phyloP scores from a whole-genome alignment of 2,113 vertebrate genomes.

The Petrocephalus zakoni region DNA sequence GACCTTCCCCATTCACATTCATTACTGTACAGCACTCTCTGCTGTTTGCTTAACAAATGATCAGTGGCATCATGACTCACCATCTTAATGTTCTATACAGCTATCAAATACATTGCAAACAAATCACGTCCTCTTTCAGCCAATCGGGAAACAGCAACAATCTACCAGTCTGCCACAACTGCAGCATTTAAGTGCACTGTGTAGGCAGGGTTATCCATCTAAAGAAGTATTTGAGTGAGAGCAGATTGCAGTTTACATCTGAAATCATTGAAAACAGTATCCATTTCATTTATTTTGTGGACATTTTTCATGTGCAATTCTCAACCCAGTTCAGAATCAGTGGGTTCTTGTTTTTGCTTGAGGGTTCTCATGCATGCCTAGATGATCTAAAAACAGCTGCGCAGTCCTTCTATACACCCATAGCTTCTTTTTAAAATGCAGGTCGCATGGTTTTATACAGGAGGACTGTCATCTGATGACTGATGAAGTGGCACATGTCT shows the following conservation, averaged over 20 bases:
- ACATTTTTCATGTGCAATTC: not conserved
- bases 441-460: not conserved
- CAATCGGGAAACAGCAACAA: not conserved
- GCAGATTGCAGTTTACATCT: not conserved
- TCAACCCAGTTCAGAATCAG: not conserved
- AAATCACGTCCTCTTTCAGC: not conserved
- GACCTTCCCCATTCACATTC: not conserved
- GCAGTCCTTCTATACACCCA: not conserved
- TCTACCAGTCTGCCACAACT: not conserved
- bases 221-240: not conserved
- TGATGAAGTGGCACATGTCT: not conserved
- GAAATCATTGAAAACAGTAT: not conserved
- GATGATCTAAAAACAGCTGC: not conserved
- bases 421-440: not conserved
- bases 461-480: not conserved
- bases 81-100: not conserved
- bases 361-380: not conserved
- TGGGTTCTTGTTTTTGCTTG: not conserved
- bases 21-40: not conserved
- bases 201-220: not conserved
- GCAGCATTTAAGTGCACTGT: not conserved
- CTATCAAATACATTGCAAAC: not conserved
- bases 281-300: not conserved
- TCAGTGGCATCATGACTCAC: conserved; percentile 8
- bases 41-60: not conserved